Percentiles rank a stretch among this genome's conserved stretches.
These are phyloP conservation scores for Auanema sp. DNA, from an alignment of 2,888 invertebrate genomes.

Conservation along the genomic window DNA sequence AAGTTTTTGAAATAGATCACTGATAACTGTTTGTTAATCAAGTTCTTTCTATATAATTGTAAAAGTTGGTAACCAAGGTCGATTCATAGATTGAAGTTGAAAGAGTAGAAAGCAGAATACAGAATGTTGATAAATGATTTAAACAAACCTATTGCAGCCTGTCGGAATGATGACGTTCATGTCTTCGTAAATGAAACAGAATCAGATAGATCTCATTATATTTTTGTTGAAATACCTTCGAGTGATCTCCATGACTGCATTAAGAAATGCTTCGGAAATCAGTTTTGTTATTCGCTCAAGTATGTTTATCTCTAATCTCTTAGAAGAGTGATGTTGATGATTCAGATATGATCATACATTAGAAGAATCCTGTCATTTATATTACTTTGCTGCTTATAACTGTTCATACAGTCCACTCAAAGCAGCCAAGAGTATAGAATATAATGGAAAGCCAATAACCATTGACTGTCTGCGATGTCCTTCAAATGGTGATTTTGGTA, in stretches of 20 bases:
- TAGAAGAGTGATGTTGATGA: not conserved
- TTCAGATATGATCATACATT: conserved; percentile 39
- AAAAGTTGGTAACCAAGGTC: too few species aligned
- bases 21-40: too few species aligned
- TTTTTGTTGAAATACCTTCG: conserved; percentile 37
- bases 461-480: conserved; percentile 56
- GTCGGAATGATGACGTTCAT: conserved; percentile 42
- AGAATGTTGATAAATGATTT: not conserved
- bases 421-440: conserved; percentile 30
- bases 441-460: conserved; percentile 35
- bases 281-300: conserved; percentile 53
- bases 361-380: conserved; percentile 38
- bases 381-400: conserved; percentile 51
- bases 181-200: conserved; percentile 39
- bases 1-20: too few species aligned
- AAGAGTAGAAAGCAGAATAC: too few species aligned
- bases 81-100: too few species aligned
- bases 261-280: conserved; percentile 55
- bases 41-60: too few species aligned
- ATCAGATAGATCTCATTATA: conserved; percentile 41
- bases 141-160: conserved; percentile 32
- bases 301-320: not conserved
- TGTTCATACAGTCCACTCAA: conserved; percentile 37
- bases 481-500: conserved; percentile 50
- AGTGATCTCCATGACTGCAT: conserved; percentile 48